Conservation (phyloP, 2,113 vertebrate species). For the Pachyramphus minor region DNA sequence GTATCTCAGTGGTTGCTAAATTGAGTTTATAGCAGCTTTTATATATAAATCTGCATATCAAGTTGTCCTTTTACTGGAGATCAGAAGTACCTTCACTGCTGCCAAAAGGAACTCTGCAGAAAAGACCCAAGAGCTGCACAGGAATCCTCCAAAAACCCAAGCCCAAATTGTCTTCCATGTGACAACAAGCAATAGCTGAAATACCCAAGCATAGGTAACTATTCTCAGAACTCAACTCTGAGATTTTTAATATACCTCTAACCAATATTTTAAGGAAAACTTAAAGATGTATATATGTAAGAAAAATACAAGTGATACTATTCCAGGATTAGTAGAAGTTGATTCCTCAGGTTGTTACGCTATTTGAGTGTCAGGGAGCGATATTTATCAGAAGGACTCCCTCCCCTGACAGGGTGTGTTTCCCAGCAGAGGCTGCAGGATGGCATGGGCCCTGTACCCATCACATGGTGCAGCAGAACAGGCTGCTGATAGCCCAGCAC, state of each 20-base stretch:
- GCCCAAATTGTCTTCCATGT: neutral
- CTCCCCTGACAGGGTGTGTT: neutral
- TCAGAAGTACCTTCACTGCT: neutral
- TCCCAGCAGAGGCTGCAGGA: neutral
- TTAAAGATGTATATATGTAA: rapidly evolving
- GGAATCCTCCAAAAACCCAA: neutral
- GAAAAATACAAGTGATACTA: neutral
- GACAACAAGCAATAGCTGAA: neutral
- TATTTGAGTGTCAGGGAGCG: neutral
- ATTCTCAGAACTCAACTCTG: neutral
- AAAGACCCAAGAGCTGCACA: neutral
- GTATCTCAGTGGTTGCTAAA: neutral
- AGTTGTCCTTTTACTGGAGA: neutral
- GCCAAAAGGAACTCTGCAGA: neutral
- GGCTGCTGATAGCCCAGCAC: neutral
- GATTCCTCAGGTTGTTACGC: neutral
- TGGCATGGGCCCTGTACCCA: rapidly evolving
- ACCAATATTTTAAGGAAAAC: neutral
- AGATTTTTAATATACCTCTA: neutral
- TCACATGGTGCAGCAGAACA: rapidly evolving
- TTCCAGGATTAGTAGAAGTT: rapidly evolving
- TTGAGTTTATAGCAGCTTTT: neutral
- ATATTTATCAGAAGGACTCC: neutral
- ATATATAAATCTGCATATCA: neutral
- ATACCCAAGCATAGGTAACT: neutral